Evolutionary conservation across 2,113 vertebrate species (phyloP).

Genomic region (Sinocyclocheilus maitianheensis): DNA sequence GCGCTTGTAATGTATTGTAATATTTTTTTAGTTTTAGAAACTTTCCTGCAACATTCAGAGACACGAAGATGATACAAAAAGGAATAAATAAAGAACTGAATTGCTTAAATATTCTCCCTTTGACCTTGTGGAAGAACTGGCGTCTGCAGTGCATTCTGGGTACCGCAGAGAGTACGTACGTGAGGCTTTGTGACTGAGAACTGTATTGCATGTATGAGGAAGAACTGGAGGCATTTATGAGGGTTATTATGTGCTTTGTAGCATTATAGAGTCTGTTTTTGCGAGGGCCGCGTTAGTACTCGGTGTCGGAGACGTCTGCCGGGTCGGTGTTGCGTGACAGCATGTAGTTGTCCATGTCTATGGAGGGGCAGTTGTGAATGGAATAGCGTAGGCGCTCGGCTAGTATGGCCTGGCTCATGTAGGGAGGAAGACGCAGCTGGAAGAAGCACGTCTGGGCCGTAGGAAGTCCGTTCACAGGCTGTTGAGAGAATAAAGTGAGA

Average conservation of each 20-base stretch:
- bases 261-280: conserved; percentile 13
- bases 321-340: conserved; percentile 80
- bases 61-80: conserved; percentile 28
- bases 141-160: conserved; percentile 4
- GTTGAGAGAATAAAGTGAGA: conserved; percentile 7
- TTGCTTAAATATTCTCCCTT: conserved; percentile 14
- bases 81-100: background rate
- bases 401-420: conserved; percentile 77
- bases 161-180: background rate
- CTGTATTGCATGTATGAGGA: conserved; percentile 52
- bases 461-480: conserved; percentile 81
- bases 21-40: conserved; percentile 5
- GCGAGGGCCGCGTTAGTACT: conserved; percentile 66
- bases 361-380: conserved; percentile 83
- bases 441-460: conserved; percentile 85
- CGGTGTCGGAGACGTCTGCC: conserved; percentile 74
- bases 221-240: conserved; percentile 24
- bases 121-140: background rate
- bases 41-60: conserved; percentile 47
- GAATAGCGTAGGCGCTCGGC: conserved; percentile 81
- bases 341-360: conserved; percentile 87
- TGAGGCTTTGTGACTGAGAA: background rate
- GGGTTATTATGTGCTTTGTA: background rate
- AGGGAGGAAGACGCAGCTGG: conserved; percentile 79
- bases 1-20: conserved; percentile 1